Evolutionary conservation across 2,113 vertebrate species (phyloP), one percentile per base, ranked within the genome.

Genomic region (Pithys albifrons): DNA sequence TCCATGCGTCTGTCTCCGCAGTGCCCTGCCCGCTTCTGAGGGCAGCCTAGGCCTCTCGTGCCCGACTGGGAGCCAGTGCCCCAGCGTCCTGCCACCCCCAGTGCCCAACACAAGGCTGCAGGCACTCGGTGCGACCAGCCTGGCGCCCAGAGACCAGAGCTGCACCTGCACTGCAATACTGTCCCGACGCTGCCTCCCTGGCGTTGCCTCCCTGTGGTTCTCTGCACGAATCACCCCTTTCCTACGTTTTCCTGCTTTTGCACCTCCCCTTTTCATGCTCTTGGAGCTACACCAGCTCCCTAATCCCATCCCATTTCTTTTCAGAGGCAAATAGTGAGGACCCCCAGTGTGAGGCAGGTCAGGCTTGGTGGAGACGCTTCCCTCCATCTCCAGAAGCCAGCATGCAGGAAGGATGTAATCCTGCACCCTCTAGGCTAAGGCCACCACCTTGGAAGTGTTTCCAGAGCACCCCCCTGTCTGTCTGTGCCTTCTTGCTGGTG

Each of bases 191-290:
- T 72, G 71, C 57, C n/a, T 14, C 5, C 54, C 5, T 31, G 18
- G 23, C n/a, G 2, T 39, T 16, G 10, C 10, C 14, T 19, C 12
- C 14, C 2, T 2, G 0, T 3, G 4, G 2, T 16, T 16, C 27
- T 20, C 7, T 12, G 20, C 55, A 2, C 8, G 0, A 14, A 3
- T 54, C n/a, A 0, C 10, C 19, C 29, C 25, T 54, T 59, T 46
- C 31, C 29, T 2, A 0, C 3, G 1, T 37, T 22, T 17, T 48
- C 10, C 31, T 6, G 54, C 52, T 19, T 20, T 12, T 45, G 46
- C 20, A 2, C 4, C 45, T 7, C 45, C 27, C 20, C 28, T 37
- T 33, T 13, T 25, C 11, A 0, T 7, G 14, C 33, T 25, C n/a
- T 19, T 28, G 2, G 1, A 14, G 23, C 79, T 28, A 45, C 24